Evolutionary conservation across 2,888 invertebrate genomes (phyloP).

Genomic region (Pimpla rufipes): DNA sequence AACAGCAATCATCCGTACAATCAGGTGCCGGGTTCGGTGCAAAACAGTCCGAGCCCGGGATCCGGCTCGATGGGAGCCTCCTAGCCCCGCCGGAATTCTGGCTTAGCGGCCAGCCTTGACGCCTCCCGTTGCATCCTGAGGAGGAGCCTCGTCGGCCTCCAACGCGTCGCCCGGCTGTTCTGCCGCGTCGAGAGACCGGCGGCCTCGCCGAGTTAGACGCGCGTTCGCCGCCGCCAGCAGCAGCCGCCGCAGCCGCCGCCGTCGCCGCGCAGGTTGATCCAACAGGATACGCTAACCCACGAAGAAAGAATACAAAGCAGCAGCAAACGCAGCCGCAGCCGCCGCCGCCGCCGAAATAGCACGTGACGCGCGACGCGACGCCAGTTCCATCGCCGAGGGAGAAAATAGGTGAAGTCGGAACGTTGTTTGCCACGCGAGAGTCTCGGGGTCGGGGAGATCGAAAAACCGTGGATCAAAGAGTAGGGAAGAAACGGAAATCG

Average conservation of each 20-base stretch:
- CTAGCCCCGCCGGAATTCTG: constrained; percentile 84
- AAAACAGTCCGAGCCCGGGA: constrained; percentile 81
- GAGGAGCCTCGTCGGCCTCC: constrained; percentile 80
- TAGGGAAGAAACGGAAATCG: constrained; percentile 1
- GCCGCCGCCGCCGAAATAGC: constrained; percentile 8
- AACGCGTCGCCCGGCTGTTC: constrained; percentile 79
- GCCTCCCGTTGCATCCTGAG: constrained; percentile 82
- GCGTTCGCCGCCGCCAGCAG: constrained; percentile 8
- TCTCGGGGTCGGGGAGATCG: constrained; percentile 21
- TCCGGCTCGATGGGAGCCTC: constrained; percentile 82
- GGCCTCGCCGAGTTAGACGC: constrained; percentile 63
- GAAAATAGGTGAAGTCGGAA: constrained; percentile 38
- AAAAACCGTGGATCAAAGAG: not conserved
- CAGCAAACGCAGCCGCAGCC: not conserved
- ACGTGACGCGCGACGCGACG: constrained; percentile 16
- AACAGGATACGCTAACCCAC: constrained; percentile 9
- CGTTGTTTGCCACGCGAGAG: constrained; percentile 16
- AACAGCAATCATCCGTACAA: constrained; percentile 96
- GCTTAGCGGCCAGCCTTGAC: constrained; percentile 80
- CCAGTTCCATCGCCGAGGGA: constrained; percentile 15
- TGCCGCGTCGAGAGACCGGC: constrained; percentile 68
- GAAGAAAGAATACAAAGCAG: constrained; percentile 21
- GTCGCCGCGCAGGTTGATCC: constrained; percentile 26
- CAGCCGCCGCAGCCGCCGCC: constrained; percentile 10
- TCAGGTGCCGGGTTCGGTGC: constrained; percentile 80